Evolutionary conservation across 1,140 invertebrate species (phyloP), one percentile per base, ranked within the genome.

Genomic region (Caerostris darwini): DNA sequence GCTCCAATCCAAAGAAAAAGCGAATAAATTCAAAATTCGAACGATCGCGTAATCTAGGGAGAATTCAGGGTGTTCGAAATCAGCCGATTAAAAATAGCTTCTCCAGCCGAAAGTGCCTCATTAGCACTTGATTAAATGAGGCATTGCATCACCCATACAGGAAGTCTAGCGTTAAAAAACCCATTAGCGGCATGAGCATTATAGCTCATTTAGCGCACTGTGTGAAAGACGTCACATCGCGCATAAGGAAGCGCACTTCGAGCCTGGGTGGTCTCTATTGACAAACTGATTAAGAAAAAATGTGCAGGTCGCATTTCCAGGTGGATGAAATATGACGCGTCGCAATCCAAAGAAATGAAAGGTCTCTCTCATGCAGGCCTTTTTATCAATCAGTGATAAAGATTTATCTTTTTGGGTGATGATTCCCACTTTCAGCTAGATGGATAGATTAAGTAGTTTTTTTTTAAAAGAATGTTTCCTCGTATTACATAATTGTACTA

Each of bases 81-180:
- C 19, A 56, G 34, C 5, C 19, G n/a, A 17, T n/a, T 83, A 83
- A 83, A 83, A 83, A 83, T 83, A 83, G 57, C 82, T 58, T 58
- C 17, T n/a, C 6, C 7, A 57, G 4, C 7, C 57, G 82, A 56
- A 83, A 83, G 82, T 57, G 12, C 7, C 56, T 83, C 82, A 83
- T 83, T 83, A 83, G 82, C 82, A 83, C 82, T 19, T 83, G 10
- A 83, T 83, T 83, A 57, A 58, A 7, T 7, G 82, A 83, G 19
- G 1, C 71, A 53, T 77, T 77, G 14, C 71, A 77, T 77, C 71
- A 77, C 50, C 3, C 71, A 77, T 77, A 50, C 71, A 83, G 82
- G 82, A 83, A 83, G 82, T 83, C 82, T 77, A 14, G 3, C 34
- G 6, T 50, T 34, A 34, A 34, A 12, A 10, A 77, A 77, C 10